Evolutionary conservation across 1,140 invertebrate species (phyloP), one percentile per base, ranked within the genome.

Genomic region (Drosophila setifemur): DNA sequence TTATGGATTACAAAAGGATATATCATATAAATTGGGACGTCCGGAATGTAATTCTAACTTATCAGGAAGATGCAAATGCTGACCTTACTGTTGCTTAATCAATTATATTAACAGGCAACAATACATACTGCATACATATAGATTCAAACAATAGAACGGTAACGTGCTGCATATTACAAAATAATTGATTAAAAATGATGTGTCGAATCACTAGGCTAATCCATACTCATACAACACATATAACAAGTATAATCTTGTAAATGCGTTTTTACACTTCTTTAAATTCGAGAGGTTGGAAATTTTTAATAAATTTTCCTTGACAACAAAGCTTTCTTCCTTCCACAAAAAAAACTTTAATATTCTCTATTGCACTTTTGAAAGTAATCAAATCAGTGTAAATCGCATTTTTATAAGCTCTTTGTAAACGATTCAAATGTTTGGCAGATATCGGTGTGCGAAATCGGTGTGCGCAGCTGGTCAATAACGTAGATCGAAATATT

Each of bases 101-200:
- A 55, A 53, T 45, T 25, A 55, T 50, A 70, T 37, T 58, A 44
- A 40, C 42, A 55, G 39, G n/a, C 31, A 45, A 35, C 45, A 35
- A 29, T 16, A n/a, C 44, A 53, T 25, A 29, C 35, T 21, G 9
- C 37, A 63, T 47, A 53, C 28, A 53, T 26, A 72, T 26, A 53
- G 40, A 52, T 49, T 60, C 33, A 60, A 40, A 67, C 70, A 70
- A 74, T 70, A 76, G 48, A 16, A 64, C 45, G 23, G 44, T 48
- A 57, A 45, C 37, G 37, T 37, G 33, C 39, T 23, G 35, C 49
- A 40, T 48, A 33, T 23, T 37, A 49, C 47, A 33, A 21, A 35
- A 49, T 49, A 35, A 49, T 37, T 23, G 35, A 37, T 14, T 7
- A n/a, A n/a, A n/a, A n/a, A n/a, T n/a, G n/a, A n/a, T n/a, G n/a